These are phyloP conservation scores for Diachasmimorpha longicaudata DNA, from an alignment of 1,140 invertebrate genomes.

Conservation along the genomic window DNA sequence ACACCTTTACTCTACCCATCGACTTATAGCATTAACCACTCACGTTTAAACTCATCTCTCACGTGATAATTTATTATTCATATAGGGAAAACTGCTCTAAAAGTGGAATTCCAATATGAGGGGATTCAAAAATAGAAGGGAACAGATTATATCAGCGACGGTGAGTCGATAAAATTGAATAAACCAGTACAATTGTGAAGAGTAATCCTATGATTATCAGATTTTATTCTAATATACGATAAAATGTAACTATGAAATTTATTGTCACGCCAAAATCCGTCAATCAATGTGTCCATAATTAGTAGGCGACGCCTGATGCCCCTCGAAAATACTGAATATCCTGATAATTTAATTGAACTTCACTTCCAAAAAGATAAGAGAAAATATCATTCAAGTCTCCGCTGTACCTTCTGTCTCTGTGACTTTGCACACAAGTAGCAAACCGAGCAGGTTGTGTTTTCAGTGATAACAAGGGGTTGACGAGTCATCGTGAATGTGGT, in stretches of 20 bases:
- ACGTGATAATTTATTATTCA: neutral
- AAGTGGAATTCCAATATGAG: neutral
- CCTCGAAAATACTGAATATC: neutral
- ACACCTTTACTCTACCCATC: constrained; percentile 4
- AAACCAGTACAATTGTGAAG: too few relatives aligned
- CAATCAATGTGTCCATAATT: too few relatives aligned
- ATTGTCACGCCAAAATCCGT: too few relatives aligned
- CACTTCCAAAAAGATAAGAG: neutral
- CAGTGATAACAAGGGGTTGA: constrained; percentile 51
- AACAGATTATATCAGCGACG: too few relatives aligned
- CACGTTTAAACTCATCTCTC: constrained; percentile 15
- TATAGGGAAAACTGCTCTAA: neutral
- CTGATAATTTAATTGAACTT: neutral
- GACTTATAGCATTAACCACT: constrained; percentile 28
- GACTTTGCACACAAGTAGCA: constrained; percentile 13
- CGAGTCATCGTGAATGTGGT: constrained; percentile 7
- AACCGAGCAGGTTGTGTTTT: constrained; percentile 58
- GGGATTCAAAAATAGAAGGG: neutral
- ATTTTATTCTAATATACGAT: too few relatives aligned
- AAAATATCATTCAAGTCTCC: neutral
- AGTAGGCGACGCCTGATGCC: too few relatives aligned
- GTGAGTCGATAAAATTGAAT: too few relatives aligned
- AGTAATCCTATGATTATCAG: too few relatives aligned
- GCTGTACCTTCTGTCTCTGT: neutral
- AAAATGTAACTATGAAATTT: too few relatives aligned